A percentile compares a stretch with the other conserved stretches of the same genome.
Conservation (phyloP, 2,888 invertebrate species). For the Gastrophysa polygoni region DNA sequence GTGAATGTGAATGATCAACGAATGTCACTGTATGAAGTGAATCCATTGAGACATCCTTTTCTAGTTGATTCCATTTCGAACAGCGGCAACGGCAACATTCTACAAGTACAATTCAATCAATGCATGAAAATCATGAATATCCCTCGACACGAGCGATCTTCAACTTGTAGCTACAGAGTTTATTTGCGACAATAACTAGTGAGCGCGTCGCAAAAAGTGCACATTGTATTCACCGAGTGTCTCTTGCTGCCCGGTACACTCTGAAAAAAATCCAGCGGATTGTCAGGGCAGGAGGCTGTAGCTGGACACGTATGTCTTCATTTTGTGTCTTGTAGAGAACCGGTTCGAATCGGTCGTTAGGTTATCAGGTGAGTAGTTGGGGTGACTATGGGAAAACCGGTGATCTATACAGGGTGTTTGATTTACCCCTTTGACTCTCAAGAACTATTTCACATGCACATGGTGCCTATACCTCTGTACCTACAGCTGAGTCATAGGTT, state of each 20-base stretch:
- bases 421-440: no score
- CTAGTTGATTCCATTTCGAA: no score
- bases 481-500: no score
- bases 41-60: no score
- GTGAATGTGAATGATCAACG: no score
- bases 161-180: background rate
- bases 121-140: background rate
- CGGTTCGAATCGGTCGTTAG: slow-evolving; percentile 35
- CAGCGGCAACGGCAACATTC: no score
- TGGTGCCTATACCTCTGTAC: no score
- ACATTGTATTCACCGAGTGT: slow-evolving; percentile 14
- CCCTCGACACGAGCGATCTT: background rate
- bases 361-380: background rate
- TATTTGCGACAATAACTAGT: background rate
- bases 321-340: slow-evolving; percentile 35
- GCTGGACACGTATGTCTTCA: slow-evolving; percentile 40
- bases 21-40: no score
- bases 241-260: slow-evolving; percentile 5
- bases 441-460: no score
- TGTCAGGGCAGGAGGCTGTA: slow-evolving; percentile 32
- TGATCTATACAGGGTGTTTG: no score
- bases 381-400: no score
- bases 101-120: no score
- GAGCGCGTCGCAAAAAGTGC: slow-evolving; percentile 5
- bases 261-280: slow-evolving; percentile 20